Evolutionary conservation across 2,797 vertebrate species (phyloP), one percentile per base, ranked within the genome.

Genomic region (Periophthalmus magnuspinnatus): DNA sequence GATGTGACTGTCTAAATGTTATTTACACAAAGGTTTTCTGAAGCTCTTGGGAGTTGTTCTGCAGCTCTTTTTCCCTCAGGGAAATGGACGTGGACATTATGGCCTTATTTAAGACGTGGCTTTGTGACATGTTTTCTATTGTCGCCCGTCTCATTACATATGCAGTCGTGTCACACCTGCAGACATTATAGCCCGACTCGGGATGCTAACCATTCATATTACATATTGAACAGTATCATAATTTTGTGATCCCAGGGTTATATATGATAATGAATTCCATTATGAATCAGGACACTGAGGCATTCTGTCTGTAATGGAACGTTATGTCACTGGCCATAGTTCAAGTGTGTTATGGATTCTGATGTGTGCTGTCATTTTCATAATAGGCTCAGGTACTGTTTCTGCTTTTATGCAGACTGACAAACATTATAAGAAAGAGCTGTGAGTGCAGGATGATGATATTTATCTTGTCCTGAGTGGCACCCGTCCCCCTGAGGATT

Each of bases 381-480:
- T 52, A 64, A 68, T 6, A 32, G 67, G 14, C 63, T 74, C 13
- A 5, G 33, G 68, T 67, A 45, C 11, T 68, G 69, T 57, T 75
- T 1, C 38, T 38, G 68, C 9, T 81, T 61, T 75, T 77, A 57
- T 72, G 67, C 81, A 80, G 76, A 85, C 80, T 78, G 79, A 71
- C 73, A 78, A 80, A 82, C 58, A 61, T 57, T 63, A 32, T 24
- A 54, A 76, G 72, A 74, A 74, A 67, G 21, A 74, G 69, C 72
- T 17, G 41, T 52, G 59, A 32, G 14, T 33, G 62, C 69, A 32
- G 36, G 14, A 4, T 62, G 69, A 68, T 81, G 77, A 78, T 86
- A 67, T 91, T 86, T 85, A 87, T 89, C 81, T 84, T 83, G 13
- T 38, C 58, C 16, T 58, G 73, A 79, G 78, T 86, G 72, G 52